Percentiles rank a stretch among this genome's conserved stretches.
phyloP scores from a whole-genome alignment of 2,113 vertebrate species.

The Mystacornis crossleyi region DNA sequence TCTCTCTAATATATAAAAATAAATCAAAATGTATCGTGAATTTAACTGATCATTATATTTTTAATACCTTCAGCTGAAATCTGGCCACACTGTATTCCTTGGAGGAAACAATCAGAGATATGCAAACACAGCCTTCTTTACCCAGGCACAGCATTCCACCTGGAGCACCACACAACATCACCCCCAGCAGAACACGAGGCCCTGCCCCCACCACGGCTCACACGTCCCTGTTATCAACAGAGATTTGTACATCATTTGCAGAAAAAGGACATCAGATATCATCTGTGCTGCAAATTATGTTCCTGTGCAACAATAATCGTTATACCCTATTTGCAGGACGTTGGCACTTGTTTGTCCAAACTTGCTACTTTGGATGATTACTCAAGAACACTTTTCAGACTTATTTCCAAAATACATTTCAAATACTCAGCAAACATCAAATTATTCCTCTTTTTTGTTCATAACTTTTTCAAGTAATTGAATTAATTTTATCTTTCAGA shows the following conservation, averaged over 20 bases:
- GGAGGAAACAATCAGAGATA: neutral
- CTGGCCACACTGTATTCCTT: neutral
- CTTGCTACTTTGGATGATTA: neutral
- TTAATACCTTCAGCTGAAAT: neutral
- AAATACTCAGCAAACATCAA: neutral
- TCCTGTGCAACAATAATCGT: neutral
- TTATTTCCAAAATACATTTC: neutral
- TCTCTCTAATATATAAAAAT: neutral
- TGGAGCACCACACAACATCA: neutral
- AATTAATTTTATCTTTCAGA: neutral
- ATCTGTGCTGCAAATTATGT: neutral
- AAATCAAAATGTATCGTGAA: neutral
- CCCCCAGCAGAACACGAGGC: accelerated
- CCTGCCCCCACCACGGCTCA: neutral
- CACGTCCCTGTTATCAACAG: accelerated
- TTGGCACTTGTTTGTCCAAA: neutral
- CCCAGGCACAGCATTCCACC: neutral
- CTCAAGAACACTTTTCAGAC: neutral
- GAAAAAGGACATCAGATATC: neutral
- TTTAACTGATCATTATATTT: neutral
- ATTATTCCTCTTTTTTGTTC: neutral
- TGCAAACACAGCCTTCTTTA: neutral
- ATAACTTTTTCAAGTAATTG: neutral
- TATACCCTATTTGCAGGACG: accelerated
- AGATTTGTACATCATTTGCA: neutral